These are phyloP conservation scores for Pantelozetes paolii DNA, from an alignment of 2,888 invertebrate genomes.

Conservation along the genomic window DNA sequence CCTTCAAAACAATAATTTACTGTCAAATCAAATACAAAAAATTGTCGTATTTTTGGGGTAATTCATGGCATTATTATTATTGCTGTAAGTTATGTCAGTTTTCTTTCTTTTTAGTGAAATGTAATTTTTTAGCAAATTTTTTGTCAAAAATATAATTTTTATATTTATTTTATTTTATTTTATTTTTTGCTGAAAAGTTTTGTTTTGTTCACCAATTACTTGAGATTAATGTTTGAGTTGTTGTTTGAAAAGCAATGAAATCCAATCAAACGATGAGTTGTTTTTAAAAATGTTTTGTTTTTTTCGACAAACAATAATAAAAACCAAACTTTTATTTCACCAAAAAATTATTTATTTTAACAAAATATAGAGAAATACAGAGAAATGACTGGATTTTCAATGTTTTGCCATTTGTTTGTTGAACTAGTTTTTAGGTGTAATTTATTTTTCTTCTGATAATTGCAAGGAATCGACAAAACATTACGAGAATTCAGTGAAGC, in stretches of 20 bases:
- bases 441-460: constrained; percentile 25
- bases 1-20: neutral
- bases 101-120: too few relatives aligned
- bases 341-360: neutral
- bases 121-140: too few relatives aligned
- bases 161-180: too few relatives aligned
- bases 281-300: neutral
- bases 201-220: too few relatives aligned
- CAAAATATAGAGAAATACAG: neutral
- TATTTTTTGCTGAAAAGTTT: too few relatives aligned
- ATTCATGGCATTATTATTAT: too few relatives aligned
- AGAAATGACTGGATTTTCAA: constrained; percentile 1
- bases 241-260: neutral
- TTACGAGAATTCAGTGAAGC: constrained; percentile 27
- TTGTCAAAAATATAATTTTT: too few relatives aligned
- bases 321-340: neutral
- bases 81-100: too few relatives aligned
- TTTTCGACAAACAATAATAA: neutral
- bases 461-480: constrained; percentile 9
- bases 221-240: too few relatives aligned
- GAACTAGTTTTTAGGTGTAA: constrained; percentile 18
- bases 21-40: too few relatives aligned
- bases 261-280: constrained; percentile 5
- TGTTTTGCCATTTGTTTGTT: neutral
- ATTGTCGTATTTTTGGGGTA: too few relatives aligned